Percentiles rank a stretch among this genome's conserved stretches.
Evolutionary conservation across 2,888 invertebrate species (phyloP).

Genomic region (Callinectes sapidus): DNA sequence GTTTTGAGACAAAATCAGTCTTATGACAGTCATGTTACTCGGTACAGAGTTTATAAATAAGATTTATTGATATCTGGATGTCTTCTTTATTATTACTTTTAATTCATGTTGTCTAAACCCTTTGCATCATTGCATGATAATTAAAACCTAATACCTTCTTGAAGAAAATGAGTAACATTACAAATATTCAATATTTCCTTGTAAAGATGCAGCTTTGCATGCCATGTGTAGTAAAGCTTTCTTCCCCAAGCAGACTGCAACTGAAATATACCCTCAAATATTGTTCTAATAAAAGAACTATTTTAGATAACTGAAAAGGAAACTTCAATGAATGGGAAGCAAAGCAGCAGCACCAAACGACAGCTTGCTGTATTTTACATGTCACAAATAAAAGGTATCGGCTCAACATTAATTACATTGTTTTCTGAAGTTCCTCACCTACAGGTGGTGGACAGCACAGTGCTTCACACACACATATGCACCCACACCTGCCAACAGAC

Average conservation of each 20-base stretch:
- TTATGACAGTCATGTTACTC: neutral
- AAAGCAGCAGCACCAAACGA: neutral
- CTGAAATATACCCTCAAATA: neutral
- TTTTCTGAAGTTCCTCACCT: neutral
- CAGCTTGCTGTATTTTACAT: neutral
- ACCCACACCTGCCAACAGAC: neutral
- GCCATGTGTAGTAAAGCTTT: neutral
- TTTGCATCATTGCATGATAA: neutral
- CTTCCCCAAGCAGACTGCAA: neutral
- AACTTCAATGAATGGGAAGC: neutral
- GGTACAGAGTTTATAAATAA: neutral
- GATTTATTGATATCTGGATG: neutral
- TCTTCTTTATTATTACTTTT: neutral
- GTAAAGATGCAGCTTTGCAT: neutral
- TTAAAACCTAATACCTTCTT: slow-evolving; percentile 5
- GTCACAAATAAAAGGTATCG: neutral
- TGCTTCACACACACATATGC: neutral
- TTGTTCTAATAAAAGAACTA: neutral
- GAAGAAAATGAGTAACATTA: neutral
- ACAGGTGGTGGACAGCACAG: neutral
- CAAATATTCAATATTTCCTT: neutral
- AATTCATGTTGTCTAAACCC: neutral
- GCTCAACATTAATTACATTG: neutral
- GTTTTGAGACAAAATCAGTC: neutral
- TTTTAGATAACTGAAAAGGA: neutral